phyloP scores from a whole-genome alignment of 2,113 vertebrate species.

The Tragelaphus imberbis region DNA sequence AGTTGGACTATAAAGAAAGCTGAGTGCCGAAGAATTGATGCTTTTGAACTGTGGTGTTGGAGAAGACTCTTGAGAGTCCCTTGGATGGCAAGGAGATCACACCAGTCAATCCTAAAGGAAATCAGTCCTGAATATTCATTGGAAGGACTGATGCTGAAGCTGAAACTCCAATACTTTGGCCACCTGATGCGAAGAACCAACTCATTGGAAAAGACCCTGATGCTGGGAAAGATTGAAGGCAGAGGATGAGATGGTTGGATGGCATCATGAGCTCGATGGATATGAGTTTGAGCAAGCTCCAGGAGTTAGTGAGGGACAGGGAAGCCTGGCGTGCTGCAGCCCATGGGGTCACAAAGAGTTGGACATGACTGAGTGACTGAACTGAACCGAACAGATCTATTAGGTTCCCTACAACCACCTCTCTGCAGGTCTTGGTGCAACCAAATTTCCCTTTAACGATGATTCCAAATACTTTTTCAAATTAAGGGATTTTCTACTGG shows the following conservation, averaged over 20 bases:
- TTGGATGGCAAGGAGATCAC: neutral
- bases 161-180: neutral
- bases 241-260: neutral
- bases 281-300: neutral
- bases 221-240: neutral
- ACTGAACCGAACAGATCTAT: neutral
- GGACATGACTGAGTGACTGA: accelerated
- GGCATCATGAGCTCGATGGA: accelerated
- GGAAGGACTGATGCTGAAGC: neutral
- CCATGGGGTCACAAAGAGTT: neutral
- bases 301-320: neutral
- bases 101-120: neutral
- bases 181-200: accelerated
- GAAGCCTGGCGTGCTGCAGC: neutral
- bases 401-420: neutral
- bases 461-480: neutral
- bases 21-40: neutral
- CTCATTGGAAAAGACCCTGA: neutral
- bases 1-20: neutral
- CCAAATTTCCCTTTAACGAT: neutral
- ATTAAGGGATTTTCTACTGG: neutral
- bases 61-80: neutral
- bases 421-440: neutral
- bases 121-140: neutral
- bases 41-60: neutral